These are phyloP conservation scores for Panthera uncia DNA, from an alignment of 2,113 vertebrate genomes.

Conservation along the genomic window DNA sequence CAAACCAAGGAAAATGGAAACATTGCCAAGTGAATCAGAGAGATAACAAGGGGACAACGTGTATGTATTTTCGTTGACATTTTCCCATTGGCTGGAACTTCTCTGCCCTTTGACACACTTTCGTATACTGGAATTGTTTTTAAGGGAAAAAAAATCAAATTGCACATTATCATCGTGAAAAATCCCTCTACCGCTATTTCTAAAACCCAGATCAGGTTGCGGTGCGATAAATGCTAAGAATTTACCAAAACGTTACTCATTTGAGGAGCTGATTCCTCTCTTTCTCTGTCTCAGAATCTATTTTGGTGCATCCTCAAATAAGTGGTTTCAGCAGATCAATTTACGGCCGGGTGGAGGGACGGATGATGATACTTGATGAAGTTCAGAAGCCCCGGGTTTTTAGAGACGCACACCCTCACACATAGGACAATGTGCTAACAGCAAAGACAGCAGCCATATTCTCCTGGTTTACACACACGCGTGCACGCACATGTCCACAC, in stretches of 20 bases:
- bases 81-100: neutral
- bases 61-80: neutral
- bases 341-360: fast-evolving
- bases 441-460: too few species aligned
- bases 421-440: neutral
- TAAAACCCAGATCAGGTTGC: neutral
- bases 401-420: neutral
- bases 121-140: neutral
- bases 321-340: neutral
- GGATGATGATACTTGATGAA: neutral
- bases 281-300: neutral
- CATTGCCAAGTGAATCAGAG: neutral
- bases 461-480: neutral
- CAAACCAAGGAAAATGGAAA: neutral
- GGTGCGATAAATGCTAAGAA: neutral
- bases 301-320: neutral
- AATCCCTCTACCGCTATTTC: neutral
- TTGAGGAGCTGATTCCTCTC: neutral
- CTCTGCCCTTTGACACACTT: neutral
- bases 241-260: neutral
- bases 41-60: neutral
- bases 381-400: neutral
- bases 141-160: neutral
- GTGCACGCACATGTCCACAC: too few species aligned
- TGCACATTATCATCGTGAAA: neutral